Conservation (phyloP, 2,797 vertebrate genomes). For the Pangasius larnaudii region DNA sequence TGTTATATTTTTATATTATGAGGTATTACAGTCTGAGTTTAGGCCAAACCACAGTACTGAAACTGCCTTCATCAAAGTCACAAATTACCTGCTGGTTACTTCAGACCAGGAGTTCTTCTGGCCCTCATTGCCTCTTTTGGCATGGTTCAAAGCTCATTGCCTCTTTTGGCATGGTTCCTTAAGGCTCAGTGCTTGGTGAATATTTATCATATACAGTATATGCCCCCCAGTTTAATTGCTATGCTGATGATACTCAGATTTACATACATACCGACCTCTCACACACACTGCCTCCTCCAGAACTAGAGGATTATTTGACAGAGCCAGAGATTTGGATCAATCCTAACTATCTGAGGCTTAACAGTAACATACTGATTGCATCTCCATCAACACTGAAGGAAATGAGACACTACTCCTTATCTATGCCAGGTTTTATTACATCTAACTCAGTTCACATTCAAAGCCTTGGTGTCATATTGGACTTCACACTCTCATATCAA, state of each 20-base stretch:
- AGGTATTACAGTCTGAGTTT: neutral
- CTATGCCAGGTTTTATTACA: no score
- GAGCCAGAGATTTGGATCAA: neutral
- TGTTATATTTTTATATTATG: no score
- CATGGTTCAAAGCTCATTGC: no score
- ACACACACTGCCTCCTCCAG: neutral
- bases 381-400: no score
- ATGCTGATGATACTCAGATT: conserved; percentile 1
- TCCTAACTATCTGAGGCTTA: neutral
- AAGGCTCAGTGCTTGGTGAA: neutral
- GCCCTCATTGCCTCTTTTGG: neutral
- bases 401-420: no score
- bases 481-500: neutral
- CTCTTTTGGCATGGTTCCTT: no score
- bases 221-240: neutral
- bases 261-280: neutral
- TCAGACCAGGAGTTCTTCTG: neutral
- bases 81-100: neutral
- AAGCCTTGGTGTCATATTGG: neutral
- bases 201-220: neutral
- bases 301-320: neutral
- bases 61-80: neutral
- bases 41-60: neutral
- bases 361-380: neutral
- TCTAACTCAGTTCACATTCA: neutral